Percentiles rank a stretch among this genome's conserved stretches.
These are phyloP conservation scores for Erynnis tages DNA, from an alignment of 2,888 invertebrate genomes.

Conservation along the genomic window DNA sequence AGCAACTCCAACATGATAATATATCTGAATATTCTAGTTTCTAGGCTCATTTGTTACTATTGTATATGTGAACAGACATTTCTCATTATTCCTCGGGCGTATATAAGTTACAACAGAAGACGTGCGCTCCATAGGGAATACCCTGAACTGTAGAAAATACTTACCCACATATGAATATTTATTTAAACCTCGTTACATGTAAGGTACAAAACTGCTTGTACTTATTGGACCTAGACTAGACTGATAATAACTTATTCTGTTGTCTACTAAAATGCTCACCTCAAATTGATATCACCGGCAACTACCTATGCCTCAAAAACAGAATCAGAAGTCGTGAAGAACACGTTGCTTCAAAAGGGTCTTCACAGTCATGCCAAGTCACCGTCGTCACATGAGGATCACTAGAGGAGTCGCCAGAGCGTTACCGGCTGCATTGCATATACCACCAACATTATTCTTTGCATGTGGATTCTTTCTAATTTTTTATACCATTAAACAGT, in stretches of 20 bases:
- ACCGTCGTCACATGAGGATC: too few relatives aligned
- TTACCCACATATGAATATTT: background rate
- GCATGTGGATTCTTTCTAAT: too few relatives aligned
- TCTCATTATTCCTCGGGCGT: slow-evolving; percentile 9
- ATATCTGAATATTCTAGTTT: slow-evolving; percentile 9
- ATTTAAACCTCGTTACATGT: background rate
- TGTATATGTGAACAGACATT: slow-evolving; percentile 3
- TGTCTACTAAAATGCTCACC: too few relatives aligned
- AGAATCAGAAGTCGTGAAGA: too few relatives aligned
- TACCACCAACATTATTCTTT: too few relatives aligned
- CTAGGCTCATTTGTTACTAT: slow-evolving; percentile 16
- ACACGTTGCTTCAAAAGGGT: too few relatives aligned
- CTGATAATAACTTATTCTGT: too few relatives aligned
- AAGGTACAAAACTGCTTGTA: background rate
- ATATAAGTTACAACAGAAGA: slow-evolving; percentile 4
- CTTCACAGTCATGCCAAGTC: too few relatives aligned
- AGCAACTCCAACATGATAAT: background rate
- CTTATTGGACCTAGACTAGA: background rate
- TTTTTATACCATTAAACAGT: background rate
- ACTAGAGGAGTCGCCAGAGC: too few relatives aligned
- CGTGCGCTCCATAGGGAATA: slow-evolving; percentile 8
- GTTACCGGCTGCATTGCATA: too few relatives aligned
- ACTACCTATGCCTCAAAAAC: too few relatives aligned
- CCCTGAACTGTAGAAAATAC: background rate
- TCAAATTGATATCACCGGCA: too few relatives aligned